Evolutionary conservation across 2,797 vertebrate species (phyloP).

Genomic region (Helicolenus hilgendorfi): DNA sequence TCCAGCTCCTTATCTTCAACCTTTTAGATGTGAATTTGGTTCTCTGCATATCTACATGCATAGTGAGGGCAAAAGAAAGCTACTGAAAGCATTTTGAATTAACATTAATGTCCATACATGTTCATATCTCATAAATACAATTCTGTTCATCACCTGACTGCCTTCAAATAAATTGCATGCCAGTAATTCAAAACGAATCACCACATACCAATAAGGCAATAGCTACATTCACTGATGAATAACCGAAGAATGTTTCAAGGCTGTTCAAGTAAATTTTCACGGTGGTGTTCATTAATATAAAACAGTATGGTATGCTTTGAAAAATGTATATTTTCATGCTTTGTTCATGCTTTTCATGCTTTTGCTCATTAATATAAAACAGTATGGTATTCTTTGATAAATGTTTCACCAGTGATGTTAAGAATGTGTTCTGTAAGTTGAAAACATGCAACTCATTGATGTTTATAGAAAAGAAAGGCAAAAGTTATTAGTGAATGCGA

Average conservation of each 20-base stretch:
- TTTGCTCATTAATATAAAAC: too few relatives aligned
- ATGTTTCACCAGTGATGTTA: neutral
- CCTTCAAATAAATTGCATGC: neutral
- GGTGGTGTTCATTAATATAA: neutral
- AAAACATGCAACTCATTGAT: neutral
- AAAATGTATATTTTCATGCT: neutral
- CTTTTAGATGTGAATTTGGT: neutral
- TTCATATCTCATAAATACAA: neutral
- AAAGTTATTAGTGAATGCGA: neutral
- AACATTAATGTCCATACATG: neutral
- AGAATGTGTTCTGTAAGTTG: neutral
- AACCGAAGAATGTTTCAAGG: neutral
- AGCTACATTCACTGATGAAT: slow-evolving; percentile 2
- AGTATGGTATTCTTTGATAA: neutral
- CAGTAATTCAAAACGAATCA: neutral
- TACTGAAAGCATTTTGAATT: neutral
- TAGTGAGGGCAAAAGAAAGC: neutral
- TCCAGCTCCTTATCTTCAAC: neutral
- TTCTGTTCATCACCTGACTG: neutral
- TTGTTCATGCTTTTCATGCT: too few relatives aligned
- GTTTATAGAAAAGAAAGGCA: neutral
- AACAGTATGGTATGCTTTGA: neutral
- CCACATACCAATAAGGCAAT: neutral
- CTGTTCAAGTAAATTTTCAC: neutral
- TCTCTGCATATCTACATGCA: neutral